phyloP scores from a whole-genome alignment of 2,888 invertebrate species.

The Xylota segnis region DNA sequence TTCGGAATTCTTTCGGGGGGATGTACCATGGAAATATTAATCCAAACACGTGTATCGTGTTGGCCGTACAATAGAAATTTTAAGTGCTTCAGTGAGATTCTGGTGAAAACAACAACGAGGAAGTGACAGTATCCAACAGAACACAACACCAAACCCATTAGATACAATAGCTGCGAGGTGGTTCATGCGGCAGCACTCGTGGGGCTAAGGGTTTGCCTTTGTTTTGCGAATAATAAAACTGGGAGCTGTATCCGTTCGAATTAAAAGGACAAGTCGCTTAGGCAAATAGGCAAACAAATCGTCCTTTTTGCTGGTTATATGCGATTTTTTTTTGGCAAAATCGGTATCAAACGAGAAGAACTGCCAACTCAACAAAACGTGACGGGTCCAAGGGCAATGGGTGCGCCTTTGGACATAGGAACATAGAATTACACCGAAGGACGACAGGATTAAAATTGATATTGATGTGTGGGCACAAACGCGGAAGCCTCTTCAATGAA shows the following conservation, averaged over 20 bases:
- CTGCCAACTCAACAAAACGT: neutral
- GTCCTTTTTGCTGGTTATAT: neutral
- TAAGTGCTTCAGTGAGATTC: slow-evolving; percentile 16
- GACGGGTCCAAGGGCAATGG: slow-evolving; percentile 6
- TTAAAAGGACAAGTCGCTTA: neutral
- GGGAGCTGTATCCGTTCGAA: neutral
- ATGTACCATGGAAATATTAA: slow-evolving; percentile 18
- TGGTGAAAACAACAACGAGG: slow-evolving; percentile 10
- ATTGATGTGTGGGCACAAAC: neutral
- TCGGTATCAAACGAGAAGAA: neutral
- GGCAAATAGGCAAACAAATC: neutral
- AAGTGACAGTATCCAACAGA: neutral
- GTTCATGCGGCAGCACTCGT: neutral
- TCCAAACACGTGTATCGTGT: slow-evolving; percentile 22
- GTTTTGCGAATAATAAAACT: neutral
- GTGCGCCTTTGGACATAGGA: neutral
- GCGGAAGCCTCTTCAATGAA: neutral
- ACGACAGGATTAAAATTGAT: neutral
- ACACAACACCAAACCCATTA: slow-evolving; percentile 23
- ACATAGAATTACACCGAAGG: neutral
- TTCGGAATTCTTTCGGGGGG: neutral
- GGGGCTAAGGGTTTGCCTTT: neutral
- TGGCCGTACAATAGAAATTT: slow-evolving; percentile 8
- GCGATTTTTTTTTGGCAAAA: neutral
- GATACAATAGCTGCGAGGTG: neutral